Evolutionary conservation across 1,140 invertebrate species (phyloP).

Genomic region (Zelostemma sp.): DNA sequence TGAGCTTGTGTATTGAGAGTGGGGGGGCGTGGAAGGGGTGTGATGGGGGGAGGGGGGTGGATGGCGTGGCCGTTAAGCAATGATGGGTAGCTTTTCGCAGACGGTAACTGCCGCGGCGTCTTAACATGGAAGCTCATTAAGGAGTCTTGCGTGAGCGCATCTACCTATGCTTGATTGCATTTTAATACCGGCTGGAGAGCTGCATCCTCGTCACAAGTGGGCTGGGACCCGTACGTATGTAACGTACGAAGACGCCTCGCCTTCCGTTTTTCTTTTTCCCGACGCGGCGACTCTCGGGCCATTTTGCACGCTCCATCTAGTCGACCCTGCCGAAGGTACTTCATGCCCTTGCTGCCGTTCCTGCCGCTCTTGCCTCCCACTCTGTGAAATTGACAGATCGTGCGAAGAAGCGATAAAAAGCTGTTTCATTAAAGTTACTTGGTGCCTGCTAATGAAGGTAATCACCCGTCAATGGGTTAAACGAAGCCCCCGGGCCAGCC

Average conservation of each 20-base stretch:
- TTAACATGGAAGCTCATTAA: conserved; percentile 66
- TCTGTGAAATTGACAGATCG: conserved; percentile 46
- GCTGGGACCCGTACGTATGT: conserved; percentile 23
- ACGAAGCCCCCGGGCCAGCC: conserved; percentile 26
- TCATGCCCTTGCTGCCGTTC: not conserved
- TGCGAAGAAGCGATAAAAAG: conserved; percentile 50
- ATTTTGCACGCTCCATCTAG: conserved; percentile 23
- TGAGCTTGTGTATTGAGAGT: too few relatives aligned
- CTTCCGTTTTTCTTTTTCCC: conserved; percentile 26
- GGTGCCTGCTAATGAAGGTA: conserved; percentile 46
- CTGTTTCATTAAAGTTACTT: conserved; percentile 52
- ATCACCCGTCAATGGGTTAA: conserved; percentile 51
- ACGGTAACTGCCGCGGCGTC: conserved; percentile 47
- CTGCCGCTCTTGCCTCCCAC: conserved; percentile 29
- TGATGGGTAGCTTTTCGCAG: conserved; percentile 56
- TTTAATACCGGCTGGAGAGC: conserved; percentile 59
- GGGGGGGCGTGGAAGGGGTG: not conserved
- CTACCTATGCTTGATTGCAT: conserved; percentile 64
- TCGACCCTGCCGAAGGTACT: not conserved
- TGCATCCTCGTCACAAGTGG: conserved; percentile 35
- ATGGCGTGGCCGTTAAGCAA: conserved; percentile 56
- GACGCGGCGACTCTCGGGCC: conserved; percentile 13
- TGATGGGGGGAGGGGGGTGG: conserved; percentile 20
- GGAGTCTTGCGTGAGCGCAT: conserved; percentile 60
- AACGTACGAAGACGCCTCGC: not conserved